Evolutionary conservation across 37 sponge, comb jelly and placozoan genomes (phyloP), one percentile per base, ranked within the genome.

Genomic region (Theonella swinhoei): DNA sequence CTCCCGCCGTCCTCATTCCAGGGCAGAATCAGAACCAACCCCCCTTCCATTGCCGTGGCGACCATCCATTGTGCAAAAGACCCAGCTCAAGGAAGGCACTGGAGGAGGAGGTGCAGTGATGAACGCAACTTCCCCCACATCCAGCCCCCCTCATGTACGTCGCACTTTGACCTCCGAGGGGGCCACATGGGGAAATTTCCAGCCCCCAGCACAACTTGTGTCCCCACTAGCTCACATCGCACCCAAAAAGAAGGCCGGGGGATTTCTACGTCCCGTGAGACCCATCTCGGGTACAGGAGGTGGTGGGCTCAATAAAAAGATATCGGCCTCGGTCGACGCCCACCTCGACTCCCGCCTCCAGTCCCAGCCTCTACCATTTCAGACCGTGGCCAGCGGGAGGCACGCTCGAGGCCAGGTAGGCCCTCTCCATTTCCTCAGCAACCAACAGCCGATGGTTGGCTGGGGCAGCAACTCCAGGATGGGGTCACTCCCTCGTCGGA

Each of bases 21-120:
- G 93, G 26, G 47, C 87, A 3, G 91, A 88, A 24, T 93, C 93
- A 11, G 87, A 82, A 1, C 93, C 93, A 17, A 78, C 81, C 24
- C 93, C 93, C 19, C 83, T 93, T 47, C 93, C 93, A 33, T 30
- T 68, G 14, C 93, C 93, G 17, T 93, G 85, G 70, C 68, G 75
- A 58, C 70, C 80, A 0, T 47, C 54, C 14, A 7, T 47, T 14
- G 54, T 47, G 14, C 54, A 47, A 14, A 47, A 47, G 14, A 17
- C 7, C 14, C 54, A 47, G 54, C 54, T 47, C 54, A 14, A 47
- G 14, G 54, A 47, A 47, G 14, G 14, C 30, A n/a, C 11, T 24
- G 66, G 29, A 5, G 66, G 24, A 29, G 1, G 19, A 1, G 32
- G 33, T 20, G 30, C 30, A 5, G 20, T 22, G 5, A 2, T 42